Percentiles rank a stretch among this genome's conserved stretches.
phyloP scores from a whole-genome alignment of 2,113 vertebrate species.

The Pimephales promelas region DNA sequence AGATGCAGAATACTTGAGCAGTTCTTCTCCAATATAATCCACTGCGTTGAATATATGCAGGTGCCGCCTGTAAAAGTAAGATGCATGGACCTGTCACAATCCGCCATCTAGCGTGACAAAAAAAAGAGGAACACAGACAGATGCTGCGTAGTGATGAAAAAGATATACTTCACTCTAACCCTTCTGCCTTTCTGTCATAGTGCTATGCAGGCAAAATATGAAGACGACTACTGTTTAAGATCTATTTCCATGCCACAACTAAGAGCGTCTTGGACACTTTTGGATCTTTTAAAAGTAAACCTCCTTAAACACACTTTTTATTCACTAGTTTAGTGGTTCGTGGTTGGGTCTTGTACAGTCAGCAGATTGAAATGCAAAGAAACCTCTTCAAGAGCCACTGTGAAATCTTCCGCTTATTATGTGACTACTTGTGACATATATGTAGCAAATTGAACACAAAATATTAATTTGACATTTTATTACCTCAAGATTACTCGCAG shows the following conservation, averaged over 20 bases:
- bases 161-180: not conserved
- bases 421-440: too few relatives aligned
- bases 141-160: slow-evolving; percentile 9
- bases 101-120: slow-evolving; percentile 10
- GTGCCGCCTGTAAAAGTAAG: slow-evolving; percentile 28
- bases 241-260: not conserved
- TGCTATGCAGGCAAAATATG: slow-evolving; percentile 4
- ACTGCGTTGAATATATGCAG: slow-evolving; percentile 16
- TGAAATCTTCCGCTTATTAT: too few relatives aligned
- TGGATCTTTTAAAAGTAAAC: not conserved
- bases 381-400: too few relatives aligned
- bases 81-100: slow-evolving; percentile 30
- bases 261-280: not conserved
- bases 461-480: too few relatives aligned
- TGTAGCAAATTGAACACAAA: too few relatives aligned
- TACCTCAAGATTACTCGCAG: too few relatives aligned
- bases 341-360: too few relatives aligned
- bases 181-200: slow-evolving; percentile 14
- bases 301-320: not conserved
- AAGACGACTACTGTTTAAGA: not conserved
- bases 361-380: too few relatives aligned
- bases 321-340: too few relatives aligned
- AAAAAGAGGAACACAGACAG: slow-evolving; percentile 21
- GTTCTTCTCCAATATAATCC: not conserved
- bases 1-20: slow-evolving; percentile 31